phyloP scores from a whole-genome alignment of 2,113 vertebrate species.

The Microtus montanus region DNA sequence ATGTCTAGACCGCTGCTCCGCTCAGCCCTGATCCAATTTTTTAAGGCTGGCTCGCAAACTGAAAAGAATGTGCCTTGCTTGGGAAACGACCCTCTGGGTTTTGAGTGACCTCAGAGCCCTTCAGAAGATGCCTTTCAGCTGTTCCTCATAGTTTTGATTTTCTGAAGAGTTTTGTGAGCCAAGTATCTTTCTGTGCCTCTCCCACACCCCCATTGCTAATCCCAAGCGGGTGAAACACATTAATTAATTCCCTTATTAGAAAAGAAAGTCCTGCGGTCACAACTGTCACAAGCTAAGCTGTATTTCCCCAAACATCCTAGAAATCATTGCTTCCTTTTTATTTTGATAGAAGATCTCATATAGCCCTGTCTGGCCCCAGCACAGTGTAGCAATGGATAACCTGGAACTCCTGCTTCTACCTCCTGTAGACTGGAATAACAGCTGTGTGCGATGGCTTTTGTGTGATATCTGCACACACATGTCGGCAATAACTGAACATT shows the following conservation, averaged over 20 bases:
- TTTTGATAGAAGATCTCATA: neutral
- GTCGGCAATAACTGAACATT: neutral
- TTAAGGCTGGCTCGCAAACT: neutral
- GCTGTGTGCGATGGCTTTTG: neutral
- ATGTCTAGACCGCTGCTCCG: neutral
- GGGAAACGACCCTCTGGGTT: neutral
- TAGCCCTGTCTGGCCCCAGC: neutral
- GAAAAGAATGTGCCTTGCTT: constrained; percentile 7
- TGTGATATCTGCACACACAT: neutral
- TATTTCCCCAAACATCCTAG: neutral
- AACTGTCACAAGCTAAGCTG: neutral
- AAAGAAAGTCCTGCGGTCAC: neutral
- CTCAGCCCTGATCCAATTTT: neutral
- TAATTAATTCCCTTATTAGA: neutral
- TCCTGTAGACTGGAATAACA: neutral
- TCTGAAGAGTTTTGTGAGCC: neutral
- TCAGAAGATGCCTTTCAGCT: neutral
- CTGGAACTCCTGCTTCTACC: neutral
- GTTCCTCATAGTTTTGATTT: neutral
- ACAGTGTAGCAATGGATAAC: neutral
- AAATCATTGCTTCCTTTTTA: neutral
- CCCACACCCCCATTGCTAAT: neutral
- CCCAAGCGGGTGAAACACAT: neutral
- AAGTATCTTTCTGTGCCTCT: neutral
- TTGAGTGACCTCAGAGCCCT: neutral